Evolutionary conservation across 2,888 invertebrate genomes (phyloP).

Genomic region (Rhagophthalmus giganteus): DNA sequence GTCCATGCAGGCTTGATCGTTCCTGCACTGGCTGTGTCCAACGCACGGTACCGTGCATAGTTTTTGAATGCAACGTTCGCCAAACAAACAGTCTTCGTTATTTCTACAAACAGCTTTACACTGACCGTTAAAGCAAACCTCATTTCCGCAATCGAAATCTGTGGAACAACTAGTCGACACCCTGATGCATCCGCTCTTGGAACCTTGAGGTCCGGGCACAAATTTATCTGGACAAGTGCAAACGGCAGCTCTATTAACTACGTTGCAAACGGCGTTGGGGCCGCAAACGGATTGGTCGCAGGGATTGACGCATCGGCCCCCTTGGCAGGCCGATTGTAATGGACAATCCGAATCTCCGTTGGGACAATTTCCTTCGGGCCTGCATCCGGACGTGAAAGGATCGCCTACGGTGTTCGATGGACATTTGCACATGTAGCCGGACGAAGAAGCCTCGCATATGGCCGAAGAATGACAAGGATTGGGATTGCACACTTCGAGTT

Average conservation of each 20-base stretch:
- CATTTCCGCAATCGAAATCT: slow-evolving; percentile 78
- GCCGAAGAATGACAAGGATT: slow-evolving; percentile 83
- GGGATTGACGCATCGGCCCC: slow-evolving; percentile 75
- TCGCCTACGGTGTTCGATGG: slow-evolving; percentile 77
- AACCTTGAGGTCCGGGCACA: slow-evolving; percentile 65
- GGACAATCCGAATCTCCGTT: slow-evolving; percentile 78
- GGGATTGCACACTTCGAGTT: slow-evolving; percentile 71
- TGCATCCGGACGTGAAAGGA: slow-evolving; percentile 74
- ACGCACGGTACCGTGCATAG: slow-evolving; percentile 80
- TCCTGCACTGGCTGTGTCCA: slow-evolving; percentile 78
- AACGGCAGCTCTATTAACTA: slow-evolving; percentile 74
- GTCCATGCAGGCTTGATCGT: slow-evolving; percentile 77
- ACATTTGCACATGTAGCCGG: slow-evolving; percentile 78
- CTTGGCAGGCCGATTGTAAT: slow-evolving; percentile 69
- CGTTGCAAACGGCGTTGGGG: slow-evolving; percentile 76
- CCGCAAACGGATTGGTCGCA: slow-evolving; percentile 79
- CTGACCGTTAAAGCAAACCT: slow-evolving; percentile 79
- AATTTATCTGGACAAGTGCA: slow-evolving; percentile 80
- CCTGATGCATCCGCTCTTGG: slow-evolving; percentile 73
- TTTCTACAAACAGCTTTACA: slow-evolving; percentile 81
- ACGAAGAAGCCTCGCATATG: slow-evolving; percentile 70
- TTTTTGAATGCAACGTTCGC: slow-evolving; percentile 77
- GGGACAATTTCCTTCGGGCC: slow-evolving; percentile 74
- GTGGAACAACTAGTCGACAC: slow-evolving; percentile 65
- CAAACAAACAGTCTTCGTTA: slow-evolving; percentile 74